Conservation (phyloP, 1,140 invertebrate species). For the Caenorhabditis latens region DNA sequence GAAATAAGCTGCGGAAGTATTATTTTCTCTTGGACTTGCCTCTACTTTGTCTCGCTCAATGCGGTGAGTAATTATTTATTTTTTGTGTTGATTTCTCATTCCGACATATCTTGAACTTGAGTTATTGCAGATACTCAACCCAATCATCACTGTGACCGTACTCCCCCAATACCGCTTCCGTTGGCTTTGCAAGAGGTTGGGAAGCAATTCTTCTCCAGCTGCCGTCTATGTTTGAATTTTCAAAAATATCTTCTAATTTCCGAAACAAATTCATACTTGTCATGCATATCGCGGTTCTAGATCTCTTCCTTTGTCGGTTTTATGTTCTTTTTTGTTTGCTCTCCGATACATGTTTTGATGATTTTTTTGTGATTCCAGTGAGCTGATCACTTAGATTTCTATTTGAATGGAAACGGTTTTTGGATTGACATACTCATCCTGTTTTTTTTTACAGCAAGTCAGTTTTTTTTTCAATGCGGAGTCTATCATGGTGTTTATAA, state of each 20-base stretch:
- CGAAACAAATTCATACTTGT: neutral
- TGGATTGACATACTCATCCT: conserved; percentile 20
- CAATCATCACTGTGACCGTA: conserved; percentile 63
- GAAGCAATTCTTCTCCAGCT: neutral
- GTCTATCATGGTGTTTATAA: too few species aligned
- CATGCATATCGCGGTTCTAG: neutral
- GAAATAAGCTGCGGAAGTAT: conserved; percentile 39
- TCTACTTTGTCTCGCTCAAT: conserved; percentile 63
- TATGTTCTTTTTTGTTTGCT: neutral
- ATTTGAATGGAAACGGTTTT: neutral
- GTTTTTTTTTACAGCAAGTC: neutral
- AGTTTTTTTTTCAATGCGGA: neutral
- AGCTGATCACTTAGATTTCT: neutral
- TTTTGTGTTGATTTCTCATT: neutral
- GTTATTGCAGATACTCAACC: conserved; percentile 63
- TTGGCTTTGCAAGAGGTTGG: conserved; percentile 1
- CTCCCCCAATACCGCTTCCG: conserved; percentile 61
- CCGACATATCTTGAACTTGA: neutral
- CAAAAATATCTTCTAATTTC: neutral
- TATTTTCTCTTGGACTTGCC: conserved; percentile 49
- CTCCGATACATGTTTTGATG: neutral
- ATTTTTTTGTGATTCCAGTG: neutral
- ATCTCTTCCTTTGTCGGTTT: neutral
- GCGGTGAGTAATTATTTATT: conserved; percentile 49
- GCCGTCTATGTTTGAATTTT: conserved; percentile 25